Evolutionary conservation across 2,113 vertebrate genomes (phyloP), one percentile per base, ranked within the genome.

Genomic region (Puma concolor): DNA sequence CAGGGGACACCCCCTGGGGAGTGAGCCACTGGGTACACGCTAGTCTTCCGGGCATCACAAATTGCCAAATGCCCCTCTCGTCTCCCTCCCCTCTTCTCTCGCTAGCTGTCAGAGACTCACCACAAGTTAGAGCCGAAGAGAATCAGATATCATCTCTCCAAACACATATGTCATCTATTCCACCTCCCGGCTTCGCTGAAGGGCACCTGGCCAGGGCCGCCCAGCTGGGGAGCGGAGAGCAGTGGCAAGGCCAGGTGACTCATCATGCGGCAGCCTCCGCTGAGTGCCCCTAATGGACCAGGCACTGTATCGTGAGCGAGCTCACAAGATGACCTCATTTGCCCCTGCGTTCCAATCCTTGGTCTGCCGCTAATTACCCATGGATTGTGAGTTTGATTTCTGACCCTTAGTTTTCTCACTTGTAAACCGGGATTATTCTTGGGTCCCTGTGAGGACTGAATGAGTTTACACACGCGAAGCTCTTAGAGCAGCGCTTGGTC

Each of bases 191-290:
- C 27, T 80, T 79, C 38, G 9, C 4, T 9, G 19, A 77, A 3
- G 52, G 38, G 3, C 72, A 66, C 14, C 33, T 13, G 31, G 41
- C 64, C 1, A 1, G 50, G 25, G 54, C 84, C 1, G 1, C 10
- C 54, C 9, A 21, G 27, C 31, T 77, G 33, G 0, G 4, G 0
- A 11, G 2, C 48, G 14, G 33, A 29, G 2, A 38, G 36, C 44
- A 60, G 17, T 4, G 33, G 13, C 5, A 6, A 97, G 21, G 13
- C 23, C 84, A 92, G 63, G 11, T 27, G n/a, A 86, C 8, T 64
- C 41, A 1, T 4, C 7, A 16, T 0, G 1, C 5, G 14, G 17
- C 16, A n/a, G 23, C 16, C 36, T n/a, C 50, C 57, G 36, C 0
- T 5, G 44, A 31, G 13, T 5, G 25, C 27, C n/a, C 14, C 5